phyloP scores from a whole-genome alignment of 2,113 vertebrate species.

The Pangasianodon hypophthalmus region DNA sequence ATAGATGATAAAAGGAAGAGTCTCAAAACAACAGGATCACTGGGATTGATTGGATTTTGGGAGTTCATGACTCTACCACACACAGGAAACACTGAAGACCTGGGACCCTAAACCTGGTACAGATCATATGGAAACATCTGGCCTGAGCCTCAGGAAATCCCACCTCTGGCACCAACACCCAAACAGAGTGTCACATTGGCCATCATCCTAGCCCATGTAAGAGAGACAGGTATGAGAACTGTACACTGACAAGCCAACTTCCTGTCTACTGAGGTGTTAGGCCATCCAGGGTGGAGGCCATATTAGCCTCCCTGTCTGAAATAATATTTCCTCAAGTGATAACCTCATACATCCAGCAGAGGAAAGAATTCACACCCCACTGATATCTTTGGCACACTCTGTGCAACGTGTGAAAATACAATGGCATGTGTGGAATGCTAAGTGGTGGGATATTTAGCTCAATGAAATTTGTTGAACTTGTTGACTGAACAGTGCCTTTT shows the following conservation, averaged over 20 bases:
- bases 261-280: slow-evolving; percentile 9
- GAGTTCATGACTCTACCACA: slow-evolving; percentile 13
- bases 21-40: slow-evolving; percentile 27
- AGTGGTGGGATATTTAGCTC: background rate
- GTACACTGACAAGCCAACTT: background rate
- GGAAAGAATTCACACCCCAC: slow-evolving; percentile 32
- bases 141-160: slow-evolving; percentile 57
- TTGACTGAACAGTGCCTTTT: background rate
- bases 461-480: background rate
- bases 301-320: slow-evolving; percentile 46
- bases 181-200: background rate
- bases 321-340: slow-evolving; percentile 57
- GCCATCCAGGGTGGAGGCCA: slow-evolving; percentile 36
- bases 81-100: slow-evolving; percentile 28
- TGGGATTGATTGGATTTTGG: slow-evolving; percentile 30
- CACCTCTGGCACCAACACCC: slow-evolving; percentile 15
- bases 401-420: slow-evolving; percentile 23
- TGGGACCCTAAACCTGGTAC: slow-evolving; percentile 54
- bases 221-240: slow-evolving; percentile 60
- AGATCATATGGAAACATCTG: slow-evolving; percentile 70
- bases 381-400: slow-evolving; percentile 37
- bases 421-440: slow-evolving; percentile 42
- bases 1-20: background rate
- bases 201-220: slow-evolving; percentile 35
- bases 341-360: slow-evolving; percentile 22